These are phyloP conservation scores for Melieria picta DNA, from an alignment of 2,888 invertebrate species.

Conservation along the genomic window DNA sequence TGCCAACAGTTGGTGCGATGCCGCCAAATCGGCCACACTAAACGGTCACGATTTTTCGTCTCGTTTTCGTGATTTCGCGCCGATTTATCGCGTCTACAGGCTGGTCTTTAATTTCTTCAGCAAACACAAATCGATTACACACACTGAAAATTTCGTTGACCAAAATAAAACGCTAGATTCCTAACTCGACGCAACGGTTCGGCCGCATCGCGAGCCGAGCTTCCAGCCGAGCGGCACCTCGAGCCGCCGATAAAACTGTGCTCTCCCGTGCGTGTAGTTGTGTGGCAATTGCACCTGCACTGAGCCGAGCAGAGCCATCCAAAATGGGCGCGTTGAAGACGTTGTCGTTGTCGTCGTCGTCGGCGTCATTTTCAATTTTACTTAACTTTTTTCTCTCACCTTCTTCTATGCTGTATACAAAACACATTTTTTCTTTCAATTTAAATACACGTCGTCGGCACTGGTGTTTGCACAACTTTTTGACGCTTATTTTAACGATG, in stretches of 20 bases:
- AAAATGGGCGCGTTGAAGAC: background rate
- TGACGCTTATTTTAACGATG: conserved; percentile 62
- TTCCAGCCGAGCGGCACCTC: too few relatives aligned
- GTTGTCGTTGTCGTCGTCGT: background rate
- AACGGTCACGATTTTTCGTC: conserved; percentile 30
- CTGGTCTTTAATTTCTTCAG: conserved; percentile 59
- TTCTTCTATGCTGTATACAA: too few relatives aligned
- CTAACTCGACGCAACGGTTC: too few relatives aligned
- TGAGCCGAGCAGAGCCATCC: background rate
- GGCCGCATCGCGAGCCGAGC: too few relatives aligned
- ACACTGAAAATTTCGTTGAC: conserved; percentile 38
- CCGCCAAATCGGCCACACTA: conserved; percentile 34
- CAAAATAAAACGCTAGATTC: conserved; percentile 15
- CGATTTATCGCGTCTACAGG: background rate
- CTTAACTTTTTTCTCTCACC: background rate
- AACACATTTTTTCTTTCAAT: conserved; percentile 26
- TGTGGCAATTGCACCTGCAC: background rate
- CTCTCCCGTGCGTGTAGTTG: too few relatives aligned
- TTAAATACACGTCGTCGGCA: conserved; percentile 53
- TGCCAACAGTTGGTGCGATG: conserved; percentile 1
- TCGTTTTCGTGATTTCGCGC: conserved; percentile 9
- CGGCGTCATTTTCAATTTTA: background rate
- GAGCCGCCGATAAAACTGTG: too few relatives aligned
- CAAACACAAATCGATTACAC: conserved; percentile 52
- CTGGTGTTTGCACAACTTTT: conserved; percentile 60